These are phyloP conservation scores for Drosophila mayaguana DNA, from an alignment of 2,888 invertebrate genomes.

Conservation along the genomic window DNA sequence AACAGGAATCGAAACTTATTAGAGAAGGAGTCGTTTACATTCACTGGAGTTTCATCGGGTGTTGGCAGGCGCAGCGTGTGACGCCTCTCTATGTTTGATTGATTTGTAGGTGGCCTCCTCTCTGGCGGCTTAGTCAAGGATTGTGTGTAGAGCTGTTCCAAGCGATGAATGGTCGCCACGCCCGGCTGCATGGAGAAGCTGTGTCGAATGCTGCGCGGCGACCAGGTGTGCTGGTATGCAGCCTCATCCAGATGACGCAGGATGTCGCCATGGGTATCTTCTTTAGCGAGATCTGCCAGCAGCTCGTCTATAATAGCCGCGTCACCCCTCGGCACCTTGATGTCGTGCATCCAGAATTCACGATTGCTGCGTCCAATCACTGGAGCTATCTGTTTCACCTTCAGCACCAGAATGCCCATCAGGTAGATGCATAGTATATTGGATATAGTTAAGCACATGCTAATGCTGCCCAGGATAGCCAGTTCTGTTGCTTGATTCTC, in stretches of 20 bases:
- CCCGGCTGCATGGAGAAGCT: constrained; percentile 53
- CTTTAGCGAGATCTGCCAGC: constrained; percentile 73
- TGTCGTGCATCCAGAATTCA: constrained; percentile 88
- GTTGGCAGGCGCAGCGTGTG: constrained; percentile 42
- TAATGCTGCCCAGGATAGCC: constrained; percentile 88
- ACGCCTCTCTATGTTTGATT: constrained; percentile 42
- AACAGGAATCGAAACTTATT: neutral
- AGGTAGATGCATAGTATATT: constrained; percentile 91
- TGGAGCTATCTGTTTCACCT: constrained; percentile 89
- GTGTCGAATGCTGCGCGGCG: constrained; percentile 73
- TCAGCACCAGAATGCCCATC: constrained; percentile 89
- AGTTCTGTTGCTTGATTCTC: constrained; percentile 88
- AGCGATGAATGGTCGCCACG: constrained; percentile 73
- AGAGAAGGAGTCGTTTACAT: neutral
- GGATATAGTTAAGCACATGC: constrained; percentile 89
- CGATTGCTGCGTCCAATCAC: constrained; percentile 85
- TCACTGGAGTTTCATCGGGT: constrained; percentile 41
- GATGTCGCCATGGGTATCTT: constrained; percentile 71
- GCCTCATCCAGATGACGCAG: constrained; percentile 68
- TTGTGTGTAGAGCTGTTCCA: constrained; percentile 76
- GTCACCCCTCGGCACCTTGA: constrained; percentile 87
- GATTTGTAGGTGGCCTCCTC: constrained; percentile 18
- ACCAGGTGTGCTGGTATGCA: constrained; percentile 83
- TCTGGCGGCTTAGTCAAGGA: constrained; percentile 30
- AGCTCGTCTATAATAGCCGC: constrained; percentile 86